A percentile compares a stretch with the other conserved stretches of the same genome.
Evolutionary conservation across 2,888 invertebrate species (phyloP).

Genomic region (Drosophila koepferae): DNA sequence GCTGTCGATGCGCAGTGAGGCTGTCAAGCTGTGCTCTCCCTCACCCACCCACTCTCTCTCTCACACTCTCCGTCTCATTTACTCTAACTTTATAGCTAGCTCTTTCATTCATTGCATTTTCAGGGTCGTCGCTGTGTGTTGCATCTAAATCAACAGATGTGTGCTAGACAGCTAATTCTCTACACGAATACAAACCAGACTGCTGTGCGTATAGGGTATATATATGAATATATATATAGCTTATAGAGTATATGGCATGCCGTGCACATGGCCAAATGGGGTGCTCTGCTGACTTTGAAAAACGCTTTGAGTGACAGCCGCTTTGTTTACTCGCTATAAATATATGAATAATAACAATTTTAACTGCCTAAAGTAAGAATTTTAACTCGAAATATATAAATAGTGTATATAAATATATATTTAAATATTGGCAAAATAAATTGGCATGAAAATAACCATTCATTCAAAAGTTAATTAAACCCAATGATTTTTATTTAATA

Average conservation of each 20-base stretch:
- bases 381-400: background rate
- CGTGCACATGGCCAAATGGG: slow-evolving; percentile 49
- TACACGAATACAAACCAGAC: slow-evolving; percentile 5
- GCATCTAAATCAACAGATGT: slow-evolving; percentile 65
- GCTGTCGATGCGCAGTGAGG: slow-evolving; percentile 61
- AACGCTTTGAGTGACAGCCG: slow-evolving; percentile 60
- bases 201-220: slow-evolving; percentile 38
- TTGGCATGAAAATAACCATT: background rate
- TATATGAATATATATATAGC: slow-evolving; percentile 25
- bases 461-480: slow-evolving; percentile 1
- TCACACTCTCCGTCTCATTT: slow-evolving; percentile 28
- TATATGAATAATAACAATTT: slow-evolving; percentile 8
- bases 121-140: slow-evolving; percentile 69
- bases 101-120: slow-evolving; percentile 53
- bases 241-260: slow-evolving; percentile 37
- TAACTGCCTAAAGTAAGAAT: slow-evolving; percentile 4
- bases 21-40: slow-evolving; percentile 54
- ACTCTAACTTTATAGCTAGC: slow-evolving; percentile 27
- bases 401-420: background rate
- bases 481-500: background rate
- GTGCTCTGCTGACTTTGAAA: slow-evolving; percentile 70
- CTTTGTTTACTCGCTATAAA: slow-evolving; percentile 35
- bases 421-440: background rate
- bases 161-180: slow-evolving; percentile 12
- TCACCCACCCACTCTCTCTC: slow-evolving; percentile 34